Percentiles rank a stretch among this genome's conserved stretches.
These are phyloP conservation scores for Calliopum simillimum DNA, from an alignment of 2,888 invertebrate genomes.

Conservation along the genomic window DNA sequence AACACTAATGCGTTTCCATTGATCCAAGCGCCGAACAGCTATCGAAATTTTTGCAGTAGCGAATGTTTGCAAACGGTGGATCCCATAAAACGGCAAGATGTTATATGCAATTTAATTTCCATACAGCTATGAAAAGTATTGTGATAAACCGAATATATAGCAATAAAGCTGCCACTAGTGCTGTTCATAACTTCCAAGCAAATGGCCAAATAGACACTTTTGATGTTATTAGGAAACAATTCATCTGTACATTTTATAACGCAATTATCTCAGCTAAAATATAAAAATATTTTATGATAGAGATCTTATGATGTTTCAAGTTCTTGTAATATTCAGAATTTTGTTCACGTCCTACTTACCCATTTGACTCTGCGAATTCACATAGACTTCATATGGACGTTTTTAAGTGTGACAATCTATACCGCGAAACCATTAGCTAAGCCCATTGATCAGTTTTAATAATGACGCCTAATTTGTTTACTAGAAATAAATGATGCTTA, in stretches of 20 bases:
- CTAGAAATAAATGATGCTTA: too few species aligned
- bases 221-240: slow-evolving; percentile 68
- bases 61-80: slow-evolving; percentile 66
- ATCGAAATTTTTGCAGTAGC: slow-evolving; percentile 73
- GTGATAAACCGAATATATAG: slow-evolving; percentile 78
- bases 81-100: slow-evolving; percentile 57
- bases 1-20: slow-evolving; percentile 75
- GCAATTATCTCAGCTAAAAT: slow-evolving; percentile 49
- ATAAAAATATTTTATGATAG: neutral
- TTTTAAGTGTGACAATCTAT: slow-evolving; percentile 76
- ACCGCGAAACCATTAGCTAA: slow-evolving; percentile 76
- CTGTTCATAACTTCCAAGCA: slow-evolving; percentile 66
- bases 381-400: slow-evolving; percentile 78
- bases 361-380: slow-evolving; percentile 72
- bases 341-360: slow-evolving; percentile 9
- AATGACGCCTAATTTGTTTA: slow-evolving; percentile 71
- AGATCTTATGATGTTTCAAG: neutral
- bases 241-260: slow-evolving; percentile 77
- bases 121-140: slow-evolving; percentile 77
- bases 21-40: slow-evolving; percentile 82
- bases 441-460: slow-evolving; percentile 74
- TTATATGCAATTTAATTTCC: slow-evolving; percentile 70
- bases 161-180: slow-evolving; percentile 76
- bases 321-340: too few species aligned
- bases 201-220: slow-evolving; percentile 58